phyloP scores from a whole-genome alignment of 2,113 vertebrate species.

The Cranoglanis bouderius region DNA sequence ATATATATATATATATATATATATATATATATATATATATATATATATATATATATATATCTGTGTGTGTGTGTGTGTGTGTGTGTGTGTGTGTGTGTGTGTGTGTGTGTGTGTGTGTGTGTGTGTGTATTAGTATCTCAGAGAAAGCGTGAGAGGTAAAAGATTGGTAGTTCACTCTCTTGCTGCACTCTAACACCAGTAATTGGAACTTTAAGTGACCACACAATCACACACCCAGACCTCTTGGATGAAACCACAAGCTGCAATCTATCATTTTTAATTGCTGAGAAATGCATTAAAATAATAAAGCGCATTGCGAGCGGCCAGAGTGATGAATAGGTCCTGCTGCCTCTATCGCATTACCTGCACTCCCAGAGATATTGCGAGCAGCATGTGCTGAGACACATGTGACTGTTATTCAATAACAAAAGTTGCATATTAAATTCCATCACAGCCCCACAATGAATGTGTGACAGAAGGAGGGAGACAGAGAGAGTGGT shows the following conservation, averaged over 20 bases:
- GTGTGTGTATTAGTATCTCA: conserved; percentile 17
- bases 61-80: conserved; percentile 44
- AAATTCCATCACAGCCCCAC: conserved; percentile 96
- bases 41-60: too few relatives aligned
- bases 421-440: conserved; percentile 99
- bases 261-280: conserved; percentile 57
- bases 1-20: too few relatives aligned
- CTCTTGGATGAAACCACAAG: conserved; percentile 26
- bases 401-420: conserved; percentile 99
- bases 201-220: conserved; percentile 51
- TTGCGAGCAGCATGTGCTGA: conserved; percentile 98
- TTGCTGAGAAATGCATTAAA: conserved; percentile 89
- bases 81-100: conserved; percentile 46
- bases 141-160: conserved; percentile 38
- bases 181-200: conserved; percentile 36
- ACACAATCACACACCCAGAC: conserved; percentile 35
- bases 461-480: conserved; percentile 59
- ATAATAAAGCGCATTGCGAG: conserved; percentile 95
- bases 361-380: conserved; percentile 99
- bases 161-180: conserved; percentile 36
- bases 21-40: too few relatives aligned
- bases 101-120: conserved; percentile 21
- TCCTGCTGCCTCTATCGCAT: conserved; percentile 97
- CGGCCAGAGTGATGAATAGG: conserved; percentile 99
- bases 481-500: conserved; percentile 17